Evolutionary conservation across 1,140 invertebrate species (phyloP), one percentile per base, ranked within the genome.

Genomic region (Eriosoma lanigerum): DNA sequence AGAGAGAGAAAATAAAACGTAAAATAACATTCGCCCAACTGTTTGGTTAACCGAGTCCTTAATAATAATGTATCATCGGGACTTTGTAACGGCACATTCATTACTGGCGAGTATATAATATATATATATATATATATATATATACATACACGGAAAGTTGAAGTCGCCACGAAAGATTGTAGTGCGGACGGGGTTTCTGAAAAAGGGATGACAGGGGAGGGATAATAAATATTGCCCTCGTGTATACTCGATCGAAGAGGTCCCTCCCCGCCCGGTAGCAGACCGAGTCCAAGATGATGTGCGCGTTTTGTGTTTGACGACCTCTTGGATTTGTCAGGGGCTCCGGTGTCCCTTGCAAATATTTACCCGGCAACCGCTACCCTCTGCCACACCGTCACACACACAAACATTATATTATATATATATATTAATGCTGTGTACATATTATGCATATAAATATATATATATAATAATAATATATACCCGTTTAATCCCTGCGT

Each of bases 241-340:
- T 24, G 38, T 62, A 78, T 56, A n/a, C n/a, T n/a, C n/a, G n/a
- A n/a, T 76, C n/a, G 13, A 76, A 76, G 73, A 76, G 73, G n/a
- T n/a, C n/a, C n/a, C n/a, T n/a, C n/a, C n/a, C n/a, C 54, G 3
- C 32, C 54, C 38, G 54, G 56, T 60, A 78, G 75, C 56, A 17
- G 54, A 21, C 44, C 75, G 56, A 60, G 56, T 78, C 56, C 56
- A 60, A 78, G 75, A 78, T 62, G 75, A 13, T n/a, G n/a, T n/a
- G 56, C 32, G 56, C 75, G 54, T 78, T 78, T 78, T 78, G 38
- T 62, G 56, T 78, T 78, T 78, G 75, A 78, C 56, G 75, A 78
- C 75, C 75, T 78, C 54, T 78, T 62, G 75, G 75, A 78, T 78
- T 78, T 78, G 56, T 78, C 75, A 60, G 75, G 75, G 38, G 38